Base-by-base conservation (phyloP, 2,113 vertebrate species). In the Callipepla californica region DNA sequence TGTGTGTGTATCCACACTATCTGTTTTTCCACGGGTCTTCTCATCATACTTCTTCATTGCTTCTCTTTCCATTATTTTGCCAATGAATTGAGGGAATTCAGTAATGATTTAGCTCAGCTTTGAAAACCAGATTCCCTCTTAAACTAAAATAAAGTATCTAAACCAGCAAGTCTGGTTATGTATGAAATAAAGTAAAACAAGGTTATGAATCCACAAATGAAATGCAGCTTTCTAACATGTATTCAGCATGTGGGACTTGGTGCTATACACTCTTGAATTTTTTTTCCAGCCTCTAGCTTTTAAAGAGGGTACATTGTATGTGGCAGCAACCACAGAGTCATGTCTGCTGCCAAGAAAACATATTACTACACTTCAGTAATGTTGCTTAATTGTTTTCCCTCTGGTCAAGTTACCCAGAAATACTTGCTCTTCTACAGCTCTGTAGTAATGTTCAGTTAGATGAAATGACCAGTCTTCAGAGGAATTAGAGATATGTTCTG, bases 321-420 rank as follows among this genome's bases (percentile, higher is more conserved):
- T 80, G 81, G 38, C 0, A 0, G 75, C 53, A 93, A 95, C 87
- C 94, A 89, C 80, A 91, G 78, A 96, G 34, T 21, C 53, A 94
- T 59, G 38, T 69, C 78, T 87, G 22, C 84, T 93, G 89, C 91
- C 94, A 96, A 89, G 84, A 89, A 92, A 94, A 74, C 32, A 55
- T 89, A 93, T 94, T 92, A 76, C 84, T 82, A n/a, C 47, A 80
- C 55, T 83, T 91, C 50, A 92, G 92, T 89, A 92, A 94, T 87
- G 59, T 87, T 94, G 55, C 59, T 59, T 85, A 93, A 94, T 93
- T 92, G 87, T 82, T 94, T 91, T 91, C 84, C 87, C 85, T 79
- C 78, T 89, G 67, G 81, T 95, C 45, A 93, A 87, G 89, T 89
- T 82, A 96, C 86, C 84, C 91, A 92, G 91, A 85, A 94, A 91